Evolutionary conservation across 2,797 vertebrate species (phyloP).

Genomic region (Melanogrammus aeglefinus): DNA sequence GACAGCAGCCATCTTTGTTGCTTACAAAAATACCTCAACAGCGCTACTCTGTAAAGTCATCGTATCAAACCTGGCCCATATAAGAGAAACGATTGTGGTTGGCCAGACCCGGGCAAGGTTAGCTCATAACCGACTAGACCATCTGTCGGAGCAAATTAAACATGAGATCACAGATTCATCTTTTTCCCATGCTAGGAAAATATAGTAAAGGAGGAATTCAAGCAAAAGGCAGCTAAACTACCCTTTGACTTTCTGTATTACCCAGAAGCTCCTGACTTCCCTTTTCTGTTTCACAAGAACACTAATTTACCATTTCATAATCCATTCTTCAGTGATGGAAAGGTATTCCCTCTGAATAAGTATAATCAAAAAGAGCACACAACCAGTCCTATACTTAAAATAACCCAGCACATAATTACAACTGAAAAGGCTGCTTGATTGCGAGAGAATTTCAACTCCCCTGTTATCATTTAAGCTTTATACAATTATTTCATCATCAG

Average conservation of each 20-base stretch:
- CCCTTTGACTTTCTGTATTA: neutral
- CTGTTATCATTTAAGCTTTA: neutral
- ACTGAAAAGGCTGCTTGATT: neutral
- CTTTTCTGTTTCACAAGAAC: neutral
- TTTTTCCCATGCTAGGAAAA: neutral
- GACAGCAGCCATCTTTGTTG: too few species aligned
- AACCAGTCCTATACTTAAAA: neutral
- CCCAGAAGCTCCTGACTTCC: neutral
- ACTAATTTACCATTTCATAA: neutral
- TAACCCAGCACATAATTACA: neutral
- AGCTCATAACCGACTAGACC: too few species aligned
- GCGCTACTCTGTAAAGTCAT: too few species aligned
- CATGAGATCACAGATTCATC: too few species aligned
- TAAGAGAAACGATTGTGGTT: too few species aligned
- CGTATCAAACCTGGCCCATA: too few species aligned
- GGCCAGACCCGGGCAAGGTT: too few species aligned
- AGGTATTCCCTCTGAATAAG: neutral
- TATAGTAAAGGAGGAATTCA: neutral
- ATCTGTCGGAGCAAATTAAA: too few species aligned
- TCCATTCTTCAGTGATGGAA: neutral
- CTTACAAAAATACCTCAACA: too few species aligned
- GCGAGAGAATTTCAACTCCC: neutral
- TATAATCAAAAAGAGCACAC: neutral
- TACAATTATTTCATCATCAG: neutral
- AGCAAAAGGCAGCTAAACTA: neutral